Evolutionary conservation across 2,797 vertebrate genomes (phyloP).

Genomic region (Parauchenoglanis ngamensis): DNA sequence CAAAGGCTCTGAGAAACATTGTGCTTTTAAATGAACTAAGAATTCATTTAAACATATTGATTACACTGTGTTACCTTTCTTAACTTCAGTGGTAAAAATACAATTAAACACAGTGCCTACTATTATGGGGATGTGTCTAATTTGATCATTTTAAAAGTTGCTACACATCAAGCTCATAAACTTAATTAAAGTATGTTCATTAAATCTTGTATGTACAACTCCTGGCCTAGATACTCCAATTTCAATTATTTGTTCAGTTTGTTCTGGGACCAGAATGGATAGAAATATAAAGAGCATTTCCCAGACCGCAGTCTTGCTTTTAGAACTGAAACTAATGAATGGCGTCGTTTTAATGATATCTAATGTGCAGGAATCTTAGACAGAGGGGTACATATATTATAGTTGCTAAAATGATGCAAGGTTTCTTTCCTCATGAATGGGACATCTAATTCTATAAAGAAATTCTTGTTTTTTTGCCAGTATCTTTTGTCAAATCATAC

Average conservation of each 20-base stretch:
- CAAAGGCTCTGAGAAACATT: neutral
- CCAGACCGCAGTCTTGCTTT: neutral
- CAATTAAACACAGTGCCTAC: slow-evolving; percentile 1
- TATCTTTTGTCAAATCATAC: too few species aligned
- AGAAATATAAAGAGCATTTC: neutral
- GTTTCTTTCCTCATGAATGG: neutral
- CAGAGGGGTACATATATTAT: slow-evolving; percentile 3
- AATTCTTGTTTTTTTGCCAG: too few species aligned
- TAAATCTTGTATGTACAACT: slow-evolving; percentile 12
- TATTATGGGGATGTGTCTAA: neutral
- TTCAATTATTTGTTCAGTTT: slow-evolving; percentile 12
- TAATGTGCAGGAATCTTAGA: neutral
- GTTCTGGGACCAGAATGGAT: neutral
- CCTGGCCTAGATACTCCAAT: slow-evolving; percentile 4
- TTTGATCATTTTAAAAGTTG: slow-evolving; percentile 8
- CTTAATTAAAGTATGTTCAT: slow-evolving; percentile 26
- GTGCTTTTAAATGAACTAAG: neutral
- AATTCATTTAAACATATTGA: neutral
- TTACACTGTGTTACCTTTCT: neutral
- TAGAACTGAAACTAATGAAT: neutral
- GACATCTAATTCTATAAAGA: neutral
- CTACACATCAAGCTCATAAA: neutral
- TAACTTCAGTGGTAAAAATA: slow-evolving; percentile 6
- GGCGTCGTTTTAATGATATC: slow-evolving; percentile 15
- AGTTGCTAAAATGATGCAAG: neutral